phyloP scores from a whole-genome alignment of 2,113 vertebrate genomes.

The Takifugu flavidus region DNA sequence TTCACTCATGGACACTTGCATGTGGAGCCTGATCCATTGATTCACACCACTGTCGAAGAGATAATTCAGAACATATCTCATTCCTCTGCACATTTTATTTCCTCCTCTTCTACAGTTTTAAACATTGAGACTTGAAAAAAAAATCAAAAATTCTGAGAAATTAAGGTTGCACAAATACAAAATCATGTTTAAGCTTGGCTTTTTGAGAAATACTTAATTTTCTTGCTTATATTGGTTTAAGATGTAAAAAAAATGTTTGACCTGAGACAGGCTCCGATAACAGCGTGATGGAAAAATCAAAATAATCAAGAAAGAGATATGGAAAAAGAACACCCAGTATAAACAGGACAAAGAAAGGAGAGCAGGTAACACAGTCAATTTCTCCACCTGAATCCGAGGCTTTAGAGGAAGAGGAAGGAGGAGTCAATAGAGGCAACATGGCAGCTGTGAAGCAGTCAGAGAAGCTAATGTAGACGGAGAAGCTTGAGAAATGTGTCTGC shows the following conservation, averaged over 20 bases:
- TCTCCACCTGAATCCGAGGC: constrained; percentile 2
- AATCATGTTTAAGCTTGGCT: too few species aligned
- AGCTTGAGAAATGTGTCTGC: constrained; percentile 10
- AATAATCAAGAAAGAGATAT: background rate
- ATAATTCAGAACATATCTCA: too few species aligned
- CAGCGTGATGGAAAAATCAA: constrained; percentile 12
- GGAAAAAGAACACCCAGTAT: constrained; percentile 13
- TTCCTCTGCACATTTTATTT: too few species aligned
- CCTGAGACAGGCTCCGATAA: constrained; percentile 6
- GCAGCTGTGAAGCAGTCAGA: background rate
- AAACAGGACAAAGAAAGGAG: constrained; percentile 14
- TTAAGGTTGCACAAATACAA: too few species aligned
- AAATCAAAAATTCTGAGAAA: too few species aligned
- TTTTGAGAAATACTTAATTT: background rate
- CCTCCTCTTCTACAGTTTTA: too few species aligned
- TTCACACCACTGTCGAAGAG: too few species aligned
- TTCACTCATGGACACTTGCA: too few species aligned
- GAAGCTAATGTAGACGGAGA: background rate
- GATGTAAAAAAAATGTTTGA: constrained; percentile 25
- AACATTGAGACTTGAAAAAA: too few species aligned
- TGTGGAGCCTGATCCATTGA: too few species aligned
- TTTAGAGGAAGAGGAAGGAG: background rate
- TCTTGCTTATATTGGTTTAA: constrained; percentile 23
- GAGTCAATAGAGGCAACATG: constrained; percentile 15
- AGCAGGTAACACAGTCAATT: constrained; percentile 1